Evolutionary conservation across 2,113 vertebrate genomes (phyloP).

Genomic region (Serinus canaria): DNA sequence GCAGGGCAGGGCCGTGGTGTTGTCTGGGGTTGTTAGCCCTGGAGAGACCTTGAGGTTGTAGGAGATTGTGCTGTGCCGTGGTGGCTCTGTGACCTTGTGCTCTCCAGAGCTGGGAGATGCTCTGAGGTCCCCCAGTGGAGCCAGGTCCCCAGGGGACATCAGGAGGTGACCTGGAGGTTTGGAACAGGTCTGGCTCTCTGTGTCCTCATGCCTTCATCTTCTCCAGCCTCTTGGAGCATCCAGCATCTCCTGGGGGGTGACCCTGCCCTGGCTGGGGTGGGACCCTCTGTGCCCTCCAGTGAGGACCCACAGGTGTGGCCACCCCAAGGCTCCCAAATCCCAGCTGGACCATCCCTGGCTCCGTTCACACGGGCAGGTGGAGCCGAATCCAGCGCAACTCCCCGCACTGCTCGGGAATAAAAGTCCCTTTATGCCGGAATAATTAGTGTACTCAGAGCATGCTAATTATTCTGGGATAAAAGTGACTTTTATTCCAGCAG

Average conservation of each 20-base stretch:
- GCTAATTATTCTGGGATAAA: conserved; percentile 58
- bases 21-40: neutral
- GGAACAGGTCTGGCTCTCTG: neutral
- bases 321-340: neutral
- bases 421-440: conserved; percentile 53
- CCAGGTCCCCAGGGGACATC: neutral
- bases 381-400: conserved; percentile 29
- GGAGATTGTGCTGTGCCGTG: fast-evolving
- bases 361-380: conserved; percentile 4
- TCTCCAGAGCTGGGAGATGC: neutral
- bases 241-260: neutral
- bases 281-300: fast-evolving
- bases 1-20: fast-evolving
- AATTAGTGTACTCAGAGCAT: conserved; percentile 55
- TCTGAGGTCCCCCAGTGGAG: neutral
- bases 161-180: neutral
- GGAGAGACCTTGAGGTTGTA: neutral
- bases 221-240: neutral
- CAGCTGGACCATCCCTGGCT: neutral
- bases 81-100: neutral
- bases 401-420: conserved; percentile 28
- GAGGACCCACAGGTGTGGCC: neutral
- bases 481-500: conserved; percentile 64
- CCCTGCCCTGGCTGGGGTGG: fast-evolving
- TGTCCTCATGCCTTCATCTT: neutral